Base-by-base conservation (phyloP, 2,797 vertebrate species). In the Neostethus bicornis region DNA sequence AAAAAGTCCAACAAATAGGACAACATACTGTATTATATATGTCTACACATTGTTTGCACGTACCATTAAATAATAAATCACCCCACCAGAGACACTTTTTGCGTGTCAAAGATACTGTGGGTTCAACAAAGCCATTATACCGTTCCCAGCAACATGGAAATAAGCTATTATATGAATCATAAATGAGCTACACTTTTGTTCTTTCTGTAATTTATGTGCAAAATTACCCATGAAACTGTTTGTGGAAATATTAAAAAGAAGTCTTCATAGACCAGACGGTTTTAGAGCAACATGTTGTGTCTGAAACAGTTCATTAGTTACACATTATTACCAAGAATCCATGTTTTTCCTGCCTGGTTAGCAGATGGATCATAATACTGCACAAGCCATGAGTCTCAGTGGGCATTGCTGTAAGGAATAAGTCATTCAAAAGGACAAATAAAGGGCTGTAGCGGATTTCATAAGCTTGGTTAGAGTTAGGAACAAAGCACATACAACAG, bases 281-380 rank as follows among this genome's bases (percentile, higher is more conserved):
- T 51, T 26, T 8, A 24, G n/a, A 19, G 10, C 35, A 24, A 21
- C 53, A 51, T 2, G 17, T 51, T 58, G 28, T 45, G n/a, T 47
- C 29, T 46, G 26, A 69, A 61, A 58, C 28, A 51, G 35, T 38
- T 35, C 10, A 38, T 56, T 37, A 53, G 29, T 44, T 55, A 11
- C 34, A 25, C 19, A 16, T 55, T 24, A 45, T 67, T 59, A 54
- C 5, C 32, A n/a, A 21, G 23, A 26, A 38, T 12, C 49, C n/a
- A 12, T 7, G 16, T 21, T 26, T 21, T 59, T 29, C 34, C n/a
- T 14, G 29, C 39, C 47, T 52, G 51, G 14, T 62, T 46, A 62
- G 26, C 65, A 74, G 71, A 73, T 69, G 77, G 47, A 44, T 71
- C 5, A 16, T 35, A 52, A 46, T 41, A 24, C 34, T 12, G 41